Evolutionary conservation across 2,888 invertebrate genomes (phyloP).

Genomic region (Eupithecia centaureata): DNA sequence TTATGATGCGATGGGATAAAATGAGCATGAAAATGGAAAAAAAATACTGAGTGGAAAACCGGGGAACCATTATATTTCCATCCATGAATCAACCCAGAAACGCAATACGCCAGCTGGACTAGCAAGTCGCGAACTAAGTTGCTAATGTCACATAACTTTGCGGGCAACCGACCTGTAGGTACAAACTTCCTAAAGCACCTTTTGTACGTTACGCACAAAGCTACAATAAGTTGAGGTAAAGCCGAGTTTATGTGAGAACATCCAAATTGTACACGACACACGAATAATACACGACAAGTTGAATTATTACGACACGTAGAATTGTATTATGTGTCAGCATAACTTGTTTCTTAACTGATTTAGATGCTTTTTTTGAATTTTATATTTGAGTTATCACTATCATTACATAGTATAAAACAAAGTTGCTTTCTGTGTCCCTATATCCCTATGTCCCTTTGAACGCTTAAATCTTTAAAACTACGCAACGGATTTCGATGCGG

Average conservation of each 20-base stretch:
- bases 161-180: slow-evolving; percentile 8
- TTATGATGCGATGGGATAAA: no score
- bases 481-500: no score
- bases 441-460: no score
- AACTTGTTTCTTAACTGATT: not conserved
- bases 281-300: not conserved
- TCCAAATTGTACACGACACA: not conserved
- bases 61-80: no score
- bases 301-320: not conserved
- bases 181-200: slow-evolving; percentile 16
- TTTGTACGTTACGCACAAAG: slow-evolving; percentile 15
- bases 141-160: slow-evolving; percentile 15
- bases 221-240: slow-evolving; percentile 10
- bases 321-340: no score
- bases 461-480: no score
- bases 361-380: no score
- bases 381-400: no score
- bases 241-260: not conserved
- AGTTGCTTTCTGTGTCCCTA: no score
- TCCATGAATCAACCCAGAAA: not conserved
- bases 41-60: no score
- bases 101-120: slow-evolving; percentile 1
- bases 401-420: no score
- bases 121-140: slow-evolving; percentile 11
- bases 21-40: no score